These are phyloP conservation scores for Ophioninae sp. DNA, from an alignment of 2,888 invertebrate genomes.

Conservation along the genomic window DNA sequence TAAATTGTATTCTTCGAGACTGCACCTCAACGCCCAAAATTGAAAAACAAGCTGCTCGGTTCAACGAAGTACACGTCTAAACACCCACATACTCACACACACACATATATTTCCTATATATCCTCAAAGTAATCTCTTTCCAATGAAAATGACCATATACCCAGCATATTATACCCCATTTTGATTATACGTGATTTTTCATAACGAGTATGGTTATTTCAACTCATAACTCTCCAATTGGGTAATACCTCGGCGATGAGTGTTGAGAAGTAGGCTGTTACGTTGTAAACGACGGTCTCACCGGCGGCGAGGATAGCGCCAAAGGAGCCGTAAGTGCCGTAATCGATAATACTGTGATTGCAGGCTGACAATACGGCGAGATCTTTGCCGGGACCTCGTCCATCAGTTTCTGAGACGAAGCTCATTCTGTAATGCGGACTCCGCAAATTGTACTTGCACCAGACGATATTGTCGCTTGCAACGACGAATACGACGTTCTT, in stretches of 20 bases:
- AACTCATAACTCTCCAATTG: constrained; percentile 79
- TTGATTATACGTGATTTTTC: constrained; percentile 27
- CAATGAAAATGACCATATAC: neutral
- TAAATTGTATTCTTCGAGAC: neutral
- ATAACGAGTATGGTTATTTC: constrained; percentile 47
- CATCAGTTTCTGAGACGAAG: constrained; percentile 76
- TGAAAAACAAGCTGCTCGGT: neutral
- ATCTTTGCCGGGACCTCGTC: constrained; percentile 78
- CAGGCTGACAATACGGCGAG: constrained; percentile 79
- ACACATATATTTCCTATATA: constrained; percentile 7
- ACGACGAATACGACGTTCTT: constrained; percentile 78
- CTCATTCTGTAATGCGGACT: constrained; percentile 72
- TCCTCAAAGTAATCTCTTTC: neutral
- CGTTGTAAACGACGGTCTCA: constrained; percentile 80
- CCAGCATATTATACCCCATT: constrained; percentile 20
- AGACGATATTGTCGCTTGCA: constrained; percentile 79
- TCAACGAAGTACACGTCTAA: neutral
- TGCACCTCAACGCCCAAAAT: neutral
- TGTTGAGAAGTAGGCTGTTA: constrained; percentile 78
- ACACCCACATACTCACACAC: neutral
- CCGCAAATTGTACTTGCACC: constrained; percentile 79
- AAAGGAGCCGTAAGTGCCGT: constrained; percentile 80
- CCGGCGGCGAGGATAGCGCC: constrained; percentile 79
- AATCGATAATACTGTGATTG: constrained; percentile 81
- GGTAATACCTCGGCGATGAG: constrained; percentile 78